A percentile compares a stretch with the other conserved stretches of the same genome.
Evolutionary conservation across 2,797 vertebrate species (phyloP).

Genomic region (Bradypodion ventrale): DNA sequence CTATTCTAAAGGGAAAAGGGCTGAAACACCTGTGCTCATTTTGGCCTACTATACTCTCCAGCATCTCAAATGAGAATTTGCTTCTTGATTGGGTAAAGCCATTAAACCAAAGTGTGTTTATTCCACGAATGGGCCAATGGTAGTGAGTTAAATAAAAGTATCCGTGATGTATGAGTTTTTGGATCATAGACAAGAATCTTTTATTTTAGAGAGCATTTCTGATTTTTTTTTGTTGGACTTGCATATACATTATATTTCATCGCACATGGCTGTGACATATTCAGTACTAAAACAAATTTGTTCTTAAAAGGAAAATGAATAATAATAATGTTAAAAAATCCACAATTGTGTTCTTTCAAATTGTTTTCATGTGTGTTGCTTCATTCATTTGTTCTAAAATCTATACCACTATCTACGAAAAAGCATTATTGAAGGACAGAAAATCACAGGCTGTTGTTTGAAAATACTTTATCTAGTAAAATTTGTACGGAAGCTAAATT

Average conservation of each 20-base stretch:
- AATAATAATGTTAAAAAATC: conserved; percentile 21
- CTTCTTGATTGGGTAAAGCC: neutral
- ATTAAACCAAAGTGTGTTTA: neutral
- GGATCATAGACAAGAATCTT: neutral
- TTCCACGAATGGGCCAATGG: neutral
- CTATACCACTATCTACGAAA: conserved; percentile 20
- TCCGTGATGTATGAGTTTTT: neutral
- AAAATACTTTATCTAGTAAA: neutral
- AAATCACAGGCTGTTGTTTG: neutral
- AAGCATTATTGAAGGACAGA: neutral
- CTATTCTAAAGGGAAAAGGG: neutral
- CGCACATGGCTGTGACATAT: neutral
- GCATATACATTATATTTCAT: neutral
- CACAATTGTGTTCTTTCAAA: conserved; percentile 11
- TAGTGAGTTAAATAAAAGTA: neutral
- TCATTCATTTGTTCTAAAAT: conserved; percentile 32
- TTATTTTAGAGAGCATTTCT: conserved; percentile 7
- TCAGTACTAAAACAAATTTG: neutral
- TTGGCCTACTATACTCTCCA: neutral
- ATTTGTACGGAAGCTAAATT: neutral
- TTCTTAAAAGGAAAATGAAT: neutral
- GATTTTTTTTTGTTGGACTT: neutral
- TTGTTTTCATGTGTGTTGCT: conserved; percentile 57
- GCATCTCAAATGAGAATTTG: neutral
- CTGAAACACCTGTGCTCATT: neutral